phyloP scores from a whole-genome alignment of 2,797 vertebrate genomes.

The Sardinella longiceps region DNA sequence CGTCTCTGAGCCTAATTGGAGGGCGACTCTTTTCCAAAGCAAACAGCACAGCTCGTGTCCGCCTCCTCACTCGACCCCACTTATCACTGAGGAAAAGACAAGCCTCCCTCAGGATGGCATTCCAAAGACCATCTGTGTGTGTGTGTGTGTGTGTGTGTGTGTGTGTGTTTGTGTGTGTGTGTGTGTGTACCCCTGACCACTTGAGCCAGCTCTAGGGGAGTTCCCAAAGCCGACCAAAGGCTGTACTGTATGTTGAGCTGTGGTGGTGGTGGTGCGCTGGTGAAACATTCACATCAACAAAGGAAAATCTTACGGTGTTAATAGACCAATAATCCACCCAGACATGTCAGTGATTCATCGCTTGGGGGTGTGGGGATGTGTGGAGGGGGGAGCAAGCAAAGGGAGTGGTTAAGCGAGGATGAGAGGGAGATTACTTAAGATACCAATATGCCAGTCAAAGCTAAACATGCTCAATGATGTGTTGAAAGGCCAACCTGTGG shows the following conservation, averaged over 20 bases:
- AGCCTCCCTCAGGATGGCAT: constrained; percentile 61
- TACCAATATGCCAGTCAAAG: constrained; percentile 48
- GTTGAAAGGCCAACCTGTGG: constrained; percentile 50
- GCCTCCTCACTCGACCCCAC: constrained; percentile 27
- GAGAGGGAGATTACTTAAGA: constrained; percentile 42
- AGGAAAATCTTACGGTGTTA: neutral
- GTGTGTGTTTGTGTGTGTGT: constrained; percentile 22
- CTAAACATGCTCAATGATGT: constrained; percentile 50
- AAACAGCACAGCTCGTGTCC: constrained; percentile 39
- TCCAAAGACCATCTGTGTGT: constrained; percentile 58
- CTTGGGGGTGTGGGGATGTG: too few species aligned
- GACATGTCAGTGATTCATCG: neutral
- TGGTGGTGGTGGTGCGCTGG: neutral
- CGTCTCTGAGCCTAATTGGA: constrained; percentile 30
- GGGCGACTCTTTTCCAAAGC: constrained; percentile 45
- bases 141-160: too few species aligned
- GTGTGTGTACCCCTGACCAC: constrained; percentile 51
- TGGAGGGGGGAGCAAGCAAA: constrained; percentile 17
- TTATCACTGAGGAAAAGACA: constrained; percentile 38
- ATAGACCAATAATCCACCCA: neutral
- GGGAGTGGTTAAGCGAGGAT: constrained; percentile 46
- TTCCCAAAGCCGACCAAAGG: constrained; percentile 40
- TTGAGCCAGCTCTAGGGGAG: constrained; percentile 44
- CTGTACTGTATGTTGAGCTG: constrained; percentile 26
- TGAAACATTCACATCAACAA: constrained; percentile 1